These are phyloP conservation scores for Eupithecia subumbrata DNA, from an alignment of 2,888 invertebrate genomes.

Conservation along the genomic window DNA sequence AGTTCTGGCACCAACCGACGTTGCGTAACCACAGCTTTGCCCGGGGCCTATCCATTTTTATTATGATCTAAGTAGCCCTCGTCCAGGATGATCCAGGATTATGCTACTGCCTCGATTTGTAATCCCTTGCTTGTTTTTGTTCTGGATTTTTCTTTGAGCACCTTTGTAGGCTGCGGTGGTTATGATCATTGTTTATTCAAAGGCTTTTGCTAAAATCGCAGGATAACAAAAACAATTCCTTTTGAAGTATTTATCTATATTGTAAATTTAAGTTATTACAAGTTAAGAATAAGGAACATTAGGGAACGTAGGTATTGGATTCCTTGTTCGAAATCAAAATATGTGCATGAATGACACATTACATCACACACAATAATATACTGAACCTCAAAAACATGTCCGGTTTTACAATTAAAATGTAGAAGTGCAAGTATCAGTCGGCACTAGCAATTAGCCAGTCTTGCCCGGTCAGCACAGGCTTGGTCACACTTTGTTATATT, in stretches of 20 bases:
- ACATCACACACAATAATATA: not conserved
- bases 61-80: slow-evolving; percentile 39
- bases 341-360: too few relatives aligned
- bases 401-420: not conserved
- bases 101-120: slow-evolving; percentile 44
- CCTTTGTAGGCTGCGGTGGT: not conserved
- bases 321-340: not conserved
- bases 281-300: too few relatives aligned
- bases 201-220: not conserved
- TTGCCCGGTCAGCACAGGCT: too few relatives aligned
- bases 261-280: not conserved
- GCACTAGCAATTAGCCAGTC: not conserved
- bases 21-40: slow-evolving; percentile 31
- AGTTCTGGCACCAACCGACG: slow-evolving; percentile 37
- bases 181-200: not conserved
- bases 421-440: not conserved
- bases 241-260: not conserved
- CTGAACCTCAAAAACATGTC: not conserved
- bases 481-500: too few relatives aligned
- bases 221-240: not conserved
- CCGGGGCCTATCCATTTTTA: slow-evolving; percentile 44
- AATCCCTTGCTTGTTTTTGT: slow-evolving; percentile 41
- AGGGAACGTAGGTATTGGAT: not conserved
- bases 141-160: slow-evolving; percentile 24
- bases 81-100: slow-evolving; percentile 41